Evolutionary conservation across 2,797 vertebrate genomes (phyloP), one percentile per base, ranked within the genome.

Genomic region (Sebastiscus tertius): DNA sequence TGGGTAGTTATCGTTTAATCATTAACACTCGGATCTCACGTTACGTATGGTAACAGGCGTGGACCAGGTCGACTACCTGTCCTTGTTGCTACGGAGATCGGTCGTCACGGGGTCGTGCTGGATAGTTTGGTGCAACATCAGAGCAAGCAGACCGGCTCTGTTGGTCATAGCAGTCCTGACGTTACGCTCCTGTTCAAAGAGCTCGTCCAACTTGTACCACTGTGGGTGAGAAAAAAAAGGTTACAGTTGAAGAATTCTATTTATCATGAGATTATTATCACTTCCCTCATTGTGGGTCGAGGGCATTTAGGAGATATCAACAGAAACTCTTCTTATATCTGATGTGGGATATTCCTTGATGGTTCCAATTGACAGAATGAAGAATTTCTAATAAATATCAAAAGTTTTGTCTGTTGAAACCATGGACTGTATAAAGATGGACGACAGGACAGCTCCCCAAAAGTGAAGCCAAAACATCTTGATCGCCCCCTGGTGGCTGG

Each of bases 131-230:
- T 98, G 98, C 81, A 99, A 89, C 98, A 99, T 99, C 27, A 99
- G 95, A 33, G 98, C 98, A 20, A 99, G 95, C 4, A 99, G 95
- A 16, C 98, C 98, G 0, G 98, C 98, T n/a, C 98, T 95, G 93
- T 98, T 98, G 22, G 98, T 98, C 98, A 98, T 98, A 2, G 98
- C 98, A 22, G 97, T 97, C 82, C 98, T 96, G 4, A 98, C 97
- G 0, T 99, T 99, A 2, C 97, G 96, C 84, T 99, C 98, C 89
- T 99, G 98, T 86, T 99, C 98, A 85, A 99, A 99, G 1, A 99
- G 95, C 92, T 99, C 98, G 0, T 99, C 98, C 94, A 99, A 87
- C 85, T 99, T 99, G 95, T 99, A 99, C 97, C 98, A 99, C 98
- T 99, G 94, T 46, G 56, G 36, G 20, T 13, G 31, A 39, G 16